Percentiles rank a stretch among this genome's conserved stretches.
These are phyloP conservation scores for Turritopsis rubra DNA, from an alignment of 30 jellyfish, hydroid and myxozoan species.

Conservation along the genomic window DNA sequence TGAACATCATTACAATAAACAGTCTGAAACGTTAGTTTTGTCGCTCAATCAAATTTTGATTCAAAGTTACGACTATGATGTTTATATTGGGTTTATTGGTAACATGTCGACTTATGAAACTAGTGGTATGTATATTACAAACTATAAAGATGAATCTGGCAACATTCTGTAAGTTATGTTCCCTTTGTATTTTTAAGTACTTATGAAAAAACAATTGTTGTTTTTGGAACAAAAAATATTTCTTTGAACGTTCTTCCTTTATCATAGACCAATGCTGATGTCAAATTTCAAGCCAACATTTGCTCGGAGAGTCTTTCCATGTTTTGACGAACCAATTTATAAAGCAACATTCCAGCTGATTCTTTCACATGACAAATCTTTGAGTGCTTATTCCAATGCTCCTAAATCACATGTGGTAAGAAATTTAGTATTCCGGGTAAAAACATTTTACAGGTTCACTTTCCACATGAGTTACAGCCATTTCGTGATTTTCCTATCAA, in stretches of 20 bases:
- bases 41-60: not conserved
- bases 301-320: slow-evolving; percentile 28
- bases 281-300: slow-evolving; percentile 24
- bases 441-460: no score
- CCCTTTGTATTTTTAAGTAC: not conserved
- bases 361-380: not conserved
- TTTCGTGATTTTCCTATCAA: no score
- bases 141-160: not conserved
- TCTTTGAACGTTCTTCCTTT: no score
- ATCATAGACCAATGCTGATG: not conserved
- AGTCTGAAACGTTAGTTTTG: slow-evolving; percentile 3
- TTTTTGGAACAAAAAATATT: no score
- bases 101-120: not conserved
- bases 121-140: not conserved
- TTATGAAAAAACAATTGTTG: not conserved
- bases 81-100: slow-evolving; percentile 22
- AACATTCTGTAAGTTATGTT: not conserved
- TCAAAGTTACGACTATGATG: not conserved
- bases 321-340: slow-evolving; percentile 31
- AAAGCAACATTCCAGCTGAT: slow-evolving; percentile 26
- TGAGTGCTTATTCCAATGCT: slow-evolving; percentile 20
- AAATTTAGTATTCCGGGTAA: no score
- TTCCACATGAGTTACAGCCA: no score
- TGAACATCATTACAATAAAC: not conserved
- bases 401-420: slow-evolving; percentile 21